Evolutionary conservation across 2,888 invertebrate genomes (phyloP).

Genomic region (Gasteruption jaculator): DNA sequence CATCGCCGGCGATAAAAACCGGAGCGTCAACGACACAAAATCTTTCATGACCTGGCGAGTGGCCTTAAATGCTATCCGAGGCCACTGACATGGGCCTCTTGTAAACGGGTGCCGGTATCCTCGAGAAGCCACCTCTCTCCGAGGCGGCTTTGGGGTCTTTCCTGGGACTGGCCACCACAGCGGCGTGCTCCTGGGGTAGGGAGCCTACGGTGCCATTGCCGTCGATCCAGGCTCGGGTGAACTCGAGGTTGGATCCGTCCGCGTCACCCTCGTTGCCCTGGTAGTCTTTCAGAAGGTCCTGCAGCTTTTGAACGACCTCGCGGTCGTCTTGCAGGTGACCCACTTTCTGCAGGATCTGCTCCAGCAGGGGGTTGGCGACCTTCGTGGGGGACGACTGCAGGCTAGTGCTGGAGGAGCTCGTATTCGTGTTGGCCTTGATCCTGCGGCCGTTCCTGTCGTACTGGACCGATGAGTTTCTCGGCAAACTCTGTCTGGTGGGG

Average conservation of each 20-base stretch:
- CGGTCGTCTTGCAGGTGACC: conserved; percentile 71
- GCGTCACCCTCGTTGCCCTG: conserved; percentile 37
- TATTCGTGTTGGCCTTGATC: too few relatives aligned
- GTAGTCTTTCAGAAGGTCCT: conserved; percentile 63
- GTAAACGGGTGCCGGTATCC: conserved; percentile 56
- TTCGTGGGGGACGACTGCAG: conserved; percentile 63
- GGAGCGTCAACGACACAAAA: too few relatives aligned
- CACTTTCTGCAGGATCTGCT: conserved; percentile 69
- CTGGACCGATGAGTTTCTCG: conserved; percentile 52
- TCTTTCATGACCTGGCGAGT: too few relatives aligned
- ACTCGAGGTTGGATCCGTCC: conserved; percentile 62
- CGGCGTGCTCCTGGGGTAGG: conserved; percentile 36
- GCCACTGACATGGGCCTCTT: conserved; percentile 45
- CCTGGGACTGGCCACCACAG: conserved; percentile 52
- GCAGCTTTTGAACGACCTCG: conserved; percentile 70
- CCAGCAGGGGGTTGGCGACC: conserved; percentile 61
- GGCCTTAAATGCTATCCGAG: conserved; percentile 41
- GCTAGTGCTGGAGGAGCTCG: conserved; percentile 48
- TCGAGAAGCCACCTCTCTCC: conserved; percentile 51
- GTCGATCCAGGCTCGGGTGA: conserved; percentile 70
- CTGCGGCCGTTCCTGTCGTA: conserved; percentile 55
- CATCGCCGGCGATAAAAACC: too few relatives aligned
- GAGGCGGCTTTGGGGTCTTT: conserved; percentile 53
- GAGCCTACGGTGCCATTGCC: conserved; percentile 63
- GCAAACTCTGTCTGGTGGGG: conserved; percentile 47